Base-by-base conservation (phyloP, 2,888 invertebrate species). In the Polymixis lichenea region DNA sequence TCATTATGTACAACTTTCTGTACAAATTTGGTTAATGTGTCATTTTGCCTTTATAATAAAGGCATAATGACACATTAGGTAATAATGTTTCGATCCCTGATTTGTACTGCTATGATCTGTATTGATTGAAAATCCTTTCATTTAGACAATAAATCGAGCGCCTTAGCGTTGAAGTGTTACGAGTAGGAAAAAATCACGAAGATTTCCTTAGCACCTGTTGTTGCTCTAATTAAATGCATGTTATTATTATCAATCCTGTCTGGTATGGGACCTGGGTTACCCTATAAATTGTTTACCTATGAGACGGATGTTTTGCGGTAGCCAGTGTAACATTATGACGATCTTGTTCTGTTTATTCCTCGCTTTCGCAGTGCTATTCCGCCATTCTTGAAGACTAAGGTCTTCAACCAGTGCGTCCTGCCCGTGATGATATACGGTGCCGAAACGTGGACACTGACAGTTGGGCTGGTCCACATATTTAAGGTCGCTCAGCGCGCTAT, bases 221-320 rank as follows among this genome's bases (percentile, higher is more conserved):
- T 32, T 64, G n/a, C 13, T 32, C 13, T 43, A 38, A 60, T n/a
- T 19, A 55, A 11, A 5, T 17, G 25, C 32, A 55, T 53, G 46
- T 66, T 43, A 49, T 49, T 74, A 17, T 53, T 32, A 49, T 65
- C 19, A 68, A 46, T 32, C 28, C 19, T 17, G 15, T 5, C 11
- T 49, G 38, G 28, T 25, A 11, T 46, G 11, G 28, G 19, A n/a
- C 43, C 8, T 43, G 43, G 43, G 25, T 43, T n/a, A 49, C 8
- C 7, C 22, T 51, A 43, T 80, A 15, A 56, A 49, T 22, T 58
- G 58, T 67, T 78, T 46, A 55, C 72, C 65, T n/a, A 55, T 19
- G 38, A n/a, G 25, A 19, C 43, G 79, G 49, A 78, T 80, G 62
- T 83, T 82, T 70, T 55, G n/a, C 62, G 38, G 13, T 15, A 15